Conservation (phyloP, 2,888 invertebrate genomes). For the Caenorhabditis becei region DNA sequence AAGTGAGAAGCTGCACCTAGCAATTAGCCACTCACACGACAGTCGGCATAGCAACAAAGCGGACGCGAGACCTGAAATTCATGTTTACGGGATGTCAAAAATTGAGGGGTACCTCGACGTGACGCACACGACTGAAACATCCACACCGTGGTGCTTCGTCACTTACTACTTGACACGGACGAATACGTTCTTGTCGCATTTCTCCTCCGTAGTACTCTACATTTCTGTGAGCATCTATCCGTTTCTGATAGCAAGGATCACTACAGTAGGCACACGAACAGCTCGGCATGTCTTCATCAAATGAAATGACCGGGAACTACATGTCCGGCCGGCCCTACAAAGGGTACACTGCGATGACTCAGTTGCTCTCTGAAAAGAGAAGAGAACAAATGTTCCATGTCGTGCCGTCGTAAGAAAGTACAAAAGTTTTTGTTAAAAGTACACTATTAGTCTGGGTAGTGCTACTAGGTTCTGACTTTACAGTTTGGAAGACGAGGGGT, state of each 20-base stretch:
- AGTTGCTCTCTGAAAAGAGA: conserved; percentile 28
- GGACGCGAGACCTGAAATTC: conserved; percentile 23
- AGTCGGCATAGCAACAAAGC: conserved; percentile 47
- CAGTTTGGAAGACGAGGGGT: too few species aligned
- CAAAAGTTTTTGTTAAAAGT: not conserved
- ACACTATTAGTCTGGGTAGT: not conserved
- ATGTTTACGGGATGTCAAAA: not conserved
- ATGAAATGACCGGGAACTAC: not conserved
- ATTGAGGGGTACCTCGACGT: conserved; percentile 8
- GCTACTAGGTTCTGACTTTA: not conserved
- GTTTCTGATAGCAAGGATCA: not conserved
- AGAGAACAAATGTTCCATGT: conserved; percentile 31
- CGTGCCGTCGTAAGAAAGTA: conserved; percentile 29
- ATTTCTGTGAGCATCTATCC: not conserved
- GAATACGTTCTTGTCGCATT: conserved; percentile 31
- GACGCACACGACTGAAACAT: not conserved
- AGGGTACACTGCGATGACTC: conserved; percentile 10
- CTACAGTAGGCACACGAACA: not conserved
- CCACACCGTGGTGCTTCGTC: not conserved
- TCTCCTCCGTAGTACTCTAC: conserved; percentile 16
- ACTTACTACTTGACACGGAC: conserved; percentile 19
- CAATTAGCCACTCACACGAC: conserved; percentile 20
- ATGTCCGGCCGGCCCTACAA: not conserved
- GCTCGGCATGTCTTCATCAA: not conserved
- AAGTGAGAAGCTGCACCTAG: not conserved